phyloP scores from a whole-genome alignment of 2,797 vertebrate genomes.

The Phoebastria nigripes region DNA sequence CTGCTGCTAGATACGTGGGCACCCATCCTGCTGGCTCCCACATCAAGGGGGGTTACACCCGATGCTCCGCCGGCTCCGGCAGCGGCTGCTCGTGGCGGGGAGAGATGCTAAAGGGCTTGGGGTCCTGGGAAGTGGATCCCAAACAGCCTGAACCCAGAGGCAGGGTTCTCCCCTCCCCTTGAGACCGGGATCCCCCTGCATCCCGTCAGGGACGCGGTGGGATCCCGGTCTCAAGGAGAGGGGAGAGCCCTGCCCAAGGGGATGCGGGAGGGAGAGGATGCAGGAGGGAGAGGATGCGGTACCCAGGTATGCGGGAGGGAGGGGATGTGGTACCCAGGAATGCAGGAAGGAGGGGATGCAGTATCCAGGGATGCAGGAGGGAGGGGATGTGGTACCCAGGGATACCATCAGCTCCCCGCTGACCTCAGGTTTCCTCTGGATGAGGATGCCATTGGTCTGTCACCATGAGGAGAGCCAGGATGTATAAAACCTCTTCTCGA shows the following conservation, averaged over 20 bases:
- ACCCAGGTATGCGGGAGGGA: background rate
- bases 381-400: background rate
- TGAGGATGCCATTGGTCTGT: background rate
- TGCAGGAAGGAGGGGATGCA: accelerated
- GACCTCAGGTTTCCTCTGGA: background rate
- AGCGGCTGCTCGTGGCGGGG: accelerated
- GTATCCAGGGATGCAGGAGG: background rate
- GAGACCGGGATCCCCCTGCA: background rate
- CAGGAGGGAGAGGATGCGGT: background rate
- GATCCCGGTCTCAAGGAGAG: background rate
- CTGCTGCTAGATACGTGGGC: background rate
- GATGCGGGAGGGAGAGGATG: too few species aligned
- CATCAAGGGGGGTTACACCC: background rate
- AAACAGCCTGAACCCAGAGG: background rate
- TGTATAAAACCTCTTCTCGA: background rate
- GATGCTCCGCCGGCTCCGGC: accelerated
- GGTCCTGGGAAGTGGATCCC: background rate
- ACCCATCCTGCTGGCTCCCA: background rate
- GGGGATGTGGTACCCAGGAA: background rate
- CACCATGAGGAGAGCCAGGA: accelerated
- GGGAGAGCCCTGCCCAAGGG: background rate
- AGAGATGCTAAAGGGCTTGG: background rate
- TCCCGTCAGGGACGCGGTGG: too few species aligned
- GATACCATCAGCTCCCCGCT: background rate
- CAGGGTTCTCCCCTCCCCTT: background rate